A percentile compares a stretch with the other conserved stretches of the same genome.
Conservation (phyloP, 1,140 invertebrate species). For the Drosophila tsacasi region DNA sequence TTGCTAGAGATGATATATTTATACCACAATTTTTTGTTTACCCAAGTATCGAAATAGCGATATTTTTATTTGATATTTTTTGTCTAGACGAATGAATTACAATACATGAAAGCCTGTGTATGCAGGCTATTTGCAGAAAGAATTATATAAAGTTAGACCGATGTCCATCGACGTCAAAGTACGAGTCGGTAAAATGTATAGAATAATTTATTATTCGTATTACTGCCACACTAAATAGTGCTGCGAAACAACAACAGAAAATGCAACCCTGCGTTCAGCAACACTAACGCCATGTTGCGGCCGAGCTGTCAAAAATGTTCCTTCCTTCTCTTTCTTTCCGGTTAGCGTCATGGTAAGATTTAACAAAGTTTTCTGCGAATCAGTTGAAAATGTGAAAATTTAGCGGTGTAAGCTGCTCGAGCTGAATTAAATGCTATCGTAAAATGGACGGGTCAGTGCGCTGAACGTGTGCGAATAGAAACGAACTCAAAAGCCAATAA, state of each 20-base stretch:
- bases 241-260: neutral
- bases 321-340: constrained; percentile 82
- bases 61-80: too few relatives aligned
- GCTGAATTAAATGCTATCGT: constrained; percentile 53
- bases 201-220: too few relatives aligned
- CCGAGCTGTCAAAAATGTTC: constrained; percentile 66
- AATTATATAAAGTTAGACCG: too few relatives aligned
- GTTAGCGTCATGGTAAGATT: constrained; percentile 82
- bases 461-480: constrained; percentile 13
- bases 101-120: too few relatives aligned
- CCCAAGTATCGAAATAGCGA: too few relatives aligned
- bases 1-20: too few relatives aligned
- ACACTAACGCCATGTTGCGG: constrained; percentile 65
- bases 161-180: too few relatives aligned
- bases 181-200: too few relatives aligned
- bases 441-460: constrained; percentile 36
- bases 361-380: constrained; percentile 49
- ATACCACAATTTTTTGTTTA: too few relatives aligned
- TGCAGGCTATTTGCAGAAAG: too few relatives aligned
- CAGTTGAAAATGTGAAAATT: constrained; percentile 72
- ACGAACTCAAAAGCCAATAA: neutral
- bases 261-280: constrained; percentile 55
- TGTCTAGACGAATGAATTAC: too few relatives aligned
- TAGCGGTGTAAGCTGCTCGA: constrained; percentile 33
- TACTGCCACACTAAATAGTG: neutral